phyloP scores from a whole-genome alignment of 1,140 invertebrate genomes.

The Camponotus pennsylvanicus region DNA sequence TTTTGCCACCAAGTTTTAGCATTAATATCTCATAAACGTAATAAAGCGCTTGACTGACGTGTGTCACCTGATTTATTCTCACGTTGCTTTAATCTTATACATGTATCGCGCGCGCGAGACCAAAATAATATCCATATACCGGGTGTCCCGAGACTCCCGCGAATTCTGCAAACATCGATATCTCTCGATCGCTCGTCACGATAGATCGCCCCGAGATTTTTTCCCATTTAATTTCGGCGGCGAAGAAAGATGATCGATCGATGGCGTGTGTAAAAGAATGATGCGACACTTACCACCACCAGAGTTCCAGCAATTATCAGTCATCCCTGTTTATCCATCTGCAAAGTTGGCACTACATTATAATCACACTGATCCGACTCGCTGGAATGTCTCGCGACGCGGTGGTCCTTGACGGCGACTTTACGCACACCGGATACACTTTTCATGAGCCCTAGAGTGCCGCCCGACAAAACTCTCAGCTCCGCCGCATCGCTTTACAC shows the following conservation, averaged over 20 bases:
- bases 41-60: background rate
- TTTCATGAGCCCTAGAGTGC: constrained; percentile 58
- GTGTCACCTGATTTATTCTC: constrained; percentile 32
- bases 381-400: constrained; percentile 80
- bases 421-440: constrained; percentile 73
- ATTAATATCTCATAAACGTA: constrained; percentile 18
- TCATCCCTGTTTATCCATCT: constrained; percentile 88
- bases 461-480: constrained; percentile 49
- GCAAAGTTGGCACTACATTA: constrained; percentile 84
- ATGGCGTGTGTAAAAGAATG: too few relatives aligned
- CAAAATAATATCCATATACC: constrained; percentile 42
- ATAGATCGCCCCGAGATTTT: background rate
- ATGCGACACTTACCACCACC: constrained; percentile 87
- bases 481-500: constrained; percentile 58
- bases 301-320: constrained; percentile 89
- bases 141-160: background rate
- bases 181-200: background rate
- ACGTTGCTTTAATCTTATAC: constrained; percentile 45
- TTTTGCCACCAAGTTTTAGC: constrained; percentile 11
- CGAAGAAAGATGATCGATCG: too few relatives aligned
- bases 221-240: too few relatives aligned
- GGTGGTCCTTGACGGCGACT: constrained; percentile 66
- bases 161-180: background rate
- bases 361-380: constrained; percentile 79
- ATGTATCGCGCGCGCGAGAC: constrained; percentile 25